Conservation (phyloP, 30 jellyfish, hydroid and myxozoan species). For the Clytia hemisphaerica region DNA sequence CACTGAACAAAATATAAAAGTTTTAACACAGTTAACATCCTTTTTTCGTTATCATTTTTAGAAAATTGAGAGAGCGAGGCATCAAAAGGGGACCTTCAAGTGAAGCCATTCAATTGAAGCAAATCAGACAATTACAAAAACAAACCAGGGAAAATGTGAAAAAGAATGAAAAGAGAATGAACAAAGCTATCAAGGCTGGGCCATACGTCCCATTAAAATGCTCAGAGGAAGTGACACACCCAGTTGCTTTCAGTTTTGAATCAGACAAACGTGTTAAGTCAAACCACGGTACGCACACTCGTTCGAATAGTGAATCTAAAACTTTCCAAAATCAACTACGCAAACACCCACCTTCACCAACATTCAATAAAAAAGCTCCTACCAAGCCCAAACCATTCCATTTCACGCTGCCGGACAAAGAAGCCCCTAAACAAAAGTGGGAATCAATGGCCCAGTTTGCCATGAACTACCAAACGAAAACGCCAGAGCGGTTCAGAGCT, state of each 20-base stretch:
- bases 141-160: conserved; percentile 51
- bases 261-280: conserved; percentile 74
- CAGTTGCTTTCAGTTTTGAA: conserved; percentile 76
- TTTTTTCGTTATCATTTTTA: background rate
- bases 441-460: conserved; percentile 79
- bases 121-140: conserved; percentile 53
- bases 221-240: conserved; percentile 42
- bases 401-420: conserved; percentile 27
- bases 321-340: conserved; percentile 64
- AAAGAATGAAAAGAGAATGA: conserved; percentile 38
- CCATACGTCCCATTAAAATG: conserved; percentile 48
- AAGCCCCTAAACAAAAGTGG: conserved; percentile 38
- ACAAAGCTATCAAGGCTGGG: conserved; percentile 59
- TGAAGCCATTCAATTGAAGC: conserved; percentile 57
- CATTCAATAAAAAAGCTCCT: conserved; percentile 59
- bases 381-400: conserved; percentile 81
- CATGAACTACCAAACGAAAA: conserved; percentile 66
- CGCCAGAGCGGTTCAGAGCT: conserved; percentile 77
- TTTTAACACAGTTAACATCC: background rate
- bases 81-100: conserved; percentile 25
- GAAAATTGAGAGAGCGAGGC: conserved; percentile 33
- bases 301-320: conserved; percentile 33
- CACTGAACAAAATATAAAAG: no score
- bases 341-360: conserved; percentile 87
- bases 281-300: conserved; percentile 64